A percentile compares a stretch with the other conserved stretches of the same genome.
These are phyloP conservation scores for Aphidius gifuensis DNA, from an alignment of 1,140 invertebrate species.

Conservation along the genomic window DNA sequence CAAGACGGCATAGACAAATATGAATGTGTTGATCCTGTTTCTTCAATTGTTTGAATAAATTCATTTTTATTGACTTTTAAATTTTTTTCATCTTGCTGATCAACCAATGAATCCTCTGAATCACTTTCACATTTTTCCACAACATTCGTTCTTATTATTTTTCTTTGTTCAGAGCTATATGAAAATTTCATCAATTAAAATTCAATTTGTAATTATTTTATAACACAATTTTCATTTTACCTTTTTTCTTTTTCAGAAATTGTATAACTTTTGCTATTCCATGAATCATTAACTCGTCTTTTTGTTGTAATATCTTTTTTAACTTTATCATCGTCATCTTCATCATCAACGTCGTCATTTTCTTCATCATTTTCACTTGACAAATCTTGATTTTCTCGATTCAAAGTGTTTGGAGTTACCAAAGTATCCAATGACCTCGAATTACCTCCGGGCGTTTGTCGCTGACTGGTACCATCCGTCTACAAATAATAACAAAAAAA, in stretches of 20 bases:
- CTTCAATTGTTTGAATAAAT: constrained; percentile 37
- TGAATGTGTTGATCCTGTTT: constrained; percentile 60
- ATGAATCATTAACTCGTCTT: constrained; percentile 26
- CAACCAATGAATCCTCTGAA: constrained; percentile 30
- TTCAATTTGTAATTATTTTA: neutral
- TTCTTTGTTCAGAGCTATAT: constrained; percentile 32
- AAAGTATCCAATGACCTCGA: constrained; percentile 42
- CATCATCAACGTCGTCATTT: constrained; percentile 41
- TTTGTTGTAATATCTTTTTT: constrained; percentile 40
- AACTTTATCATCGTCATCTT: constrained; percentile 45
- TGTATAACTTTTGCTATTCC: constrained; percentile 37
- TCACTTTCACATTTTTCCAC: constrained; percentile 35
- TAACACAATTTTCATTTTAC: constrained; percentile 23
- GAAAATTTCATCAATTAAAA: neutral
- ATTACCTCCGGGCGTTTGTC: constrained; percentile 39
- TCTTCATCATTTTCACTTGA: constrained; percentile 47
- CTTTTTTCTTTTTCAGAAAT: constrained; percentile 34
- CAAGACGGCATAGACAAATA: constrained; percentile 80
- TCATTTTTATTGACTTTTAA: constrained; percentile 32
- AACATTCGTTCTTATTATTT: constrained; percentile 32
- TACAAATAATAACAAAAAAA: constrained; percentile 25
- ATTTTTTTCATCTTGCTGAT: constrained; percentile 38
- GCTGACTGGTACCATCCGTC: constrained; percentile 48
- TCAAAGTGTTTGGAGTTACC: constrained; percentile 40
- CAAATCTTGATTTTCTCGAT: constrained; percentile 38